Evolutionary conservation across 2,888 invertebrate species (phyloP).

Genomic region (Aricia artaxerxes): DNA sequence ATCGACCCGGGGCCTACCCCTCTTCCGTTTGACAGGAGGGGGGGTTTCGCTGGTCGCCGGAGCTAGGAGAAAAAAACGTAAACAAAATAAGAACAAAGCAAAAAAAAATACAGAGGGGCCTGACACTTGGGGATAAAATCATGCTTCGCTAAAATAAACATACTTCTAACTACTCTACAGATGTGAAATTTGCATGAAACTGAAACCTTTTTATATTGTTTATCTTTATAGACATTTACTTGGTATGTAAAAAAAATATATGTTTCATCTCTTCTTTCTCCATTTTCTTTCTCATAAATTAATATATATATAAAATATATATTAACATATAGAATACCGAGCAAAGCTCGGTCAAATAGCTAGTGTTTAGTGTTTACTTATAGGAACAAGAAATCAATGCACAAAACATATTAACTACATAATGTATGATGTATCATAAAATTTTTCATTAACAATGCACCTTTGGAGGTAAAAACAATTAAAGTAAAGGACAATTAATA

Average conservation of each 20-base stretch:
- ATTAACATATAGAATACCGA: too few relatives aligned
- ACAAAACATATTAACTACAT: neutral
- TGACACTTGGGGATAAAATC: neutral
- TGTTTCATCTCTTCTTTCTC: too few relatives aligned
- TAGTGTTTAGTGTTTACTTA: too few relatives aligned
- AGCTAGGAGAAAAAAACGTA: conserved; percentile 37
- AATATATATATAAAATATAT: too few relatives aligned
- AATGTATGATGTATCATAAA: neutral
- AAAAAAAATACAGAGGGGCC: conserved; percentile 41
- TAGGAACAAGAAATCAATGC: neutral
- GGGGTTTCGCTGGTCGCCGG: conserved; percentile 53
- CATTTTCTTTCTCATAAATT: too few relatives aligned
- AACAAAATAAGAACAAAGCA: conserved; percentile 34
- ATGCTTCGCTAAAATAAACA: conserved; percentile 15
- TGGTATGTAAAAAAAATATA: too few relatives aligned
- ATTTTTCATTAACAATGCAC: neutral
- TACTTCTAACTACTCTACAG: conserved; percentile 1
- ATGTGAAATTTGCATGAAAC: neutral
- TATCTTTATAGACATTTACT: too few relatives aligned
- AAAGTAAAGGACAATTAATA: conserved; percentile 6
- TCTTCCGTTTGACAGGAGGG: conserved; percentile 55
- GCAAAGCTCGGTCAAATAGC: too few relatives aligned
- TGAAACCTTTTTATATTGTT: neutral
- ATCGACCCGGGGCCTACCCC: conserved; percentile 69
- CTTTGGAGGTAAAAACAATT: conserved; percentile 4